Conservation (phyloP, 2,113 vertebrate genomes). For the Girardinichthys multiradiatus region DNA sequence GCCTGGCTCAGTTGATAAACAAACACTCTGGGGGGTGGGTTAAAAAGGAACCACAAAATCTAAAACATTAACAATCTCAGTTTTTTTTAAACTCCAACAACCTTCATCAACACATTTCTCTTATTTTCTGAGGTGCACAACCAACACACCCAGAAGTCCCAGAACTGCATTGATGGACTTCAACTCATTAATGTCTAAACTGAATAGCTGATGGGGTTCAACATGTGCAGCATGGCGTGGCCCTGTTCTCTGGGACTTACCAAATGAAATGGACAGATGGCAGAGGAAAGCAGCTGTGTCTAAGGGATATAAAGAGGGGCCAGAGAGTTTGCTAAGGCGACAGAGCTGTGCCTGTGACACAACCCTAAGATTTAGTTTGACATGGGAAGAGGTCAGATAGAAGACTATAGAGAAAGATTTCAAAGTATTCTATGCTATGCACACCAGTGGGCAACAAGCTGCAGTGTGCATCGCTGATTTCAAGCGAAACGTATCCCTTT, state of each 20-base stretch:
- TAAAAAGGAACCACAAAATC: background rate
- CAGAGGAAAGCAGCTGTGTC: conserved; percentile 60
- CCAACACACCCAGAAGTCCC: conserved; percentile 23
- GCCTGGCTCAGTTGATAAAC: background rate
- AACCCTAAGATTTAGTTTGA: conserved; percentile 28
- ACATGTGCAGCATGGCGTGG: conserved; percentile 47
- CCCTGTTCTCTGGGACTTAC: conserved; percentile 50
- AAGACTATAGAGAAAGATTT: conserved; percentile 18
- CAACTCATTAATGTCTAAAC: conserved; percentile 69
- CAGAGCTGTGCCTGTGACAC: conserved; percentile 28
- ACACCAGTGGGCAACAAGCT: conserved; percentile 3
- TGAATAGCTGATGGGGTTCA: conserved; percentile 51
- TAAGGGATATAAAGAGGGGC: conserved; percentile 34
- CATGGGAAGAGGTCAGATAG: conserved; percentile 24
- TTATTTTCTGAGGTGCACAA: background rate
- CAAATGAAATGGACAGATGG: conserved; percentile 68
- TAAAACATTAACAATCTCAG: conserved; percentile 12
- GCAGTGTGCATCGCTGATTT: background rate
- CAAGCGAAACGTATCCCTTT: background rate
- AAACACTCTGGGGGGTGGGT: background rate
- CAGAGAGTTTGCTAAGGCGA: conserved; percentile 3
- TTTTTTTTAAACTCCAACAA: background rate
- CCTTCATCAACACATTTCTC: conserved; percentile 12
- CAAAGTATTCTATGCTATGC: background rate
- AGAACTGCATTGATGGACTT: conserved; percentile 46